A percentile compares a stretch with the other conserved stretches of the same genome.
Conservation (phyloP, 2,797 vertebrate species). For the Pelodytes ibericus region DNA sequence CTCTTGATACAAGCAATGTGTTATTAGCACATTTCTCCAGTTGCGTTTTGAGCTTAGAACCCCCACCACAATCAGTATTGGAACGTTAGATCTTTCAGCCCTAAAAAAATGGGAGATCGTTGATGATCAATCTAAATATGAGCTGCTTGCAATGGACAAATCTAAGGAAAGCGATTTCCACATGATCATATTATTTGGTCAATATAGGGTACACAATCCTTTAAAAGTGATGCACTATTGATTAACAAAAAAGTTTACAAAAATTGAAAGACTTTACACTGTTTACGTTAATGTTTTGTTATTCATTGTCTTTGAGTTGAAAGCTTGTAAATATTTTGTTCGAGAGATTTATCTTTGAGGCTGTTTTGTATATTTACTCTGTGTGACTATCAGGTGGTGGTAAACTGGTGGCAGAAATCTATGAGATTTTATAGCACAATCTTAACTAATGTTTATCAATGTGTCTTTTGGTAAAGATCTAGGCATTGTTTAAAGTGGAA, state of each 20-base stretch:
- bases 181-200: slow-evolving; percentile 47
- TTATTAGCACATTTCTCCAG: slow-evolving; percentile 24
- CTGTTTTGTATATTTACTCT: slow-evolving; percentile 75
- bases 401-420: slow-evolving; percentile 66
- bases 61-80: slow-evolving; percentile 16
- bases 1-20: slow-evolving; percentile 25
- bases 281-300: slow-evolving; percentile 78
- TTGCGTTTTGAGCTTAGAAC: slow-evolving; percentile 9
- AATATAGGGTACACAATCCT: slow-evolving; percentile 60
- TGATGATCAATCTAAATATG: background rate
- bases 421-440: slow-evolving; percentile 64
- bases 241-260: slow-evolving; percentile 75
- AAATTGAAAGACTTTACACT: slow-evolving; percentile 62
- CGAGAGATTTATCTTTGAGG: slow-evolving; percentile 81
- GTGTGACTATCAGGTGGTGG: slow-evolving; percentile 68
- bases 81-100: background rate
- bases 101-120: background rate
- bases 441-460: slow-evolving; percentile 46
- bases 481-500: too few species aligned
- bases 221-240: slow-evolving; percentile 77
- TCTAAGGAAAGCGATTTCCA: slow-evolving; percentile 46
- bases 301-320: slow-evolving; percentile 68
- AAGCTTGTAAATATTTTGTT: slow-evolving; percentile 78
- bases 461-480: too few species aligned
- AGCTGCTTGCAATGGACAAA: slow-evolving; percentile 24